Base-by-base conservation (phyloP, 2,797 vertebrate species). In the Yasuhikotakia modesta region DNA sequence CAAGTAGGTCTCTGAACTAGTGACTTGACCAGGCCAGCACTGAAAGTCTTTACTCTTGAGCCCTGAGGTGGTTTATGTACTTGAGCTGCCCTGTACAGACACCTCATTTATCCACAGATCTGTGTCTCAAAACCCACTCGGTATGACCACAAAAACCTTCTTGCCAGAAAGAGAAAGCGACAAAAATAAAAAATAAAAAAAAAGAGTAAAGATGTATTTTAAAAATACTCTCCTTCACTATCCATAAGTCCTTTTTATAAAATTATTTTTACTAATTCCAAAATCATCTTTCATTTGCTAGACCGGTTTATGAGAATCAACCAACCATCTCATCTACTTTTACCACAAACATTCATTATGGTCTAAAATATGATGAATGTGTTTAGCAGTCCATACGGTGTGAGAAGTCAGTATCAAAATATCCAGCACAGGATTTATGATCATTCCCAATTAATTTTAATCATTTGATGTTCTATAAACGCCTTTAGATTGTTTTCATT, bases 51-150 rank as follows among this genome's bases (percentile, higher is more conserved):
- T 16, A 60, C 24, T 27, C 12, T 27, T 58, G 57, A 60, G 57
- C 57, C 57, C 57, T 60, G 13, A 85, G 90, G 77, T 81, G 70
- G 69, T 80, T 77, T 79, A 84, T 82, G 63, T 22, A 61, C 76
- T 81, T 84, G 78, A 87, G 78, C 81, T 83, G 83, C 78, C 65
- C 43, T 63, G 78, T 58, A 67, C 70, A 86, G 73, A 63, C 24
- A 24, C 70, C 35, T 78, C 86, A 83, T 86, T 84, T 76, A 83
- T 4, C 79, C n/a, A 69, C 19, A 79, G 81, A 85, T 75, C 24
- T 66, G 73, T 65, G 78, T 76, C 30, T 70, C 86, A 85, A 90
- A 88, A 84, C 77, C 70, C 79, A 60, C 76, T 82, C 70, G 19
- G 78, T 78, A 67, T 78, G 74, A 80, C 81, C 73, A 72, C 58